phyloP scores from a whole-genome alignment of 2,888 invertebrate genomes.

The Eupithecia subfuscata region DNA sequence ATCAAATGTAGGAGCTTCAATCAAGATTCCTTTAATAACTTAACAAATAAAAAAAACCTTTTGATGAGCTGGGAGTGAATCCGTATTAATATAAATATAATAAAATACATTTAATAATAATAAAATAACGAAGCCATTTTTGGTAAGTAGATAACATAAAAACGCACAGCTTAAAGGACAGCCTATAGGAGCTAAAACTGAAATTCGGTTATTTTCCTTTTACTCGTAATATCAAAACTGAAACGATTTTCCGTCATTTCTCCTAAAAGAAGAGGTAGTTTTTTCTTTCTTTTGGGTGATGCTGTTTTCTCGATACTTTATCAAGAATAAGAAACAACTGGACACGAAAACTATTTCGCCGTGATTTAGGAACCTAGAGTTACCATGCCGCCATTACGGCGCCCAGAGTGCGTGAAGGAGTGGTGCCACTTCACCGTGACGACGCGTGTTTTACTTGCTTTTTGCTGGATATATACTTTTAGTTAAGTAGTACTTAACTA shows the following conservation, averaged over 20 bases:
- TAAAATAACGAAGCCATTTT: not conserved
- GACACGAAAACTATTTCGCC: not conserved
- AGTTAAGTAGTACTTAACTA: too few relatives aligned
- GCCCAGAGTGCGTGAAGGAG: not conserved
- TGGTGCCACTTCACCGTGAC: not conserved
- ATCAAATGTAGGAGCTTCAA: not conserved
- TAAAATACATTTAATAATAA: too few relatives aligned
- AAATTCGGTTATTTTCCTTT: not conserved
- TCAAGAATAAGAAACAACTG: not conserved
- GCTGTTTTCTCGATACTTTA: not conserved
- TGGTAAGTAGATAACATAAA: not conserved
- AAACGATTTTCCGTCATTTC: not conserved
- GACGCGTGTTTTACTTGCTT: slow-evolving; percentile 1
- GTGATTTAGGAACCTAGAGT: not conserved
- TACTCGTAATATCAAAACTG: not conserved
- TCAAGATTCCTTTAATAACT: not conserved
- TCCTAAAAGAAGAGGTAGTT: not conserved
- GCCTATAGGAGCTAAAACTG: not conserved
- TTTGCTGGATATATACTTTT: not conserved
- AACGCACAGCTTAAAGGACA: not conserved
- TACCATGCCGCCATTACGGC: not conserved
- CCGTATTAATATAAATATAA: not conserved
- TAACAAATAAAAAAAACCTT: not conserved
- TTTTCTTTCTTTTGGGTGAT: not conserved
- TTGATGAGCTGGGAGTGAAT: not conserved